Evolutionary conservation across 1,140 invertebrate species (phyloP).

Genomic region (Drosophila sp.): DNA sequence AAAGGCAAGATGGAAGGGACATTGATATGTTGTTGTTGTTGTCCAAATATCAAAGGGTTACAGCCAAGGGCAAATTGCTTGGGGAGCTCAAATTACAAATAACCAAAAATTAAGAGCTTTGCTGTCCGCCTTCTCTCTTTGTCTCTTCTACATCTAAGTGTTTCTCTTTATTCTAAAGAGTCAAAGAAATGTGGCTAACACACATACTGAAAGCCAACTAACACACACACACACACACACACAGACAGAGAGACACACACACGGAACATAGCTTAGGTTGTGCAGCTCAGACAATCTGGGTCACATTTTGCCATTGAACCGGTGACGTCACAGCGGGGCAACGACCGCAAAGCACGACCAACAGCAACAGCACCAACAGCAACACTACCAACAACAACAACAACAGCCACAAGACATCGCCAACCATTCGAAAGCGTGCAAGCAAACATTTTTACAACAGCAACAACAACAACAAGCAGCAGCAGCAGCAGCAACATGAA

Average conservation of each 20-base stretch:
- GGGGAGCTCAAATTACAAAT: slow-evolving; percentile 45
- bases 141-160: slow-evolving; percentile 6
- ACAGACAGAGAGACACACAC: slow-evolving; percentile 21
- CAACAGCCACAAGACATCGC: slow-evolving; percentile 49
- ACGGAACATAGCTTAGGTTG: slow-evolving; percentile 66
- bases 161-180: slow-evolving; percentile 71
- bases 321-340: slow-evolving; percentile 82
- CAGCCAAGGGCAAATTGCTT: slow-evolving; percentile 48
- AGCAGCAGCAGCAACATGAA: slow-evolving; percentile 27
- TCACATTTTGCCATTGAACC: slow-evolving; percentile 83
- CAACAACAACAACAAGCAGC: slow-evolving; percentile 60
- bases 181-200: slow-evolving; percentile 48
- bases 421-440: slow-evolving; percentile 74
- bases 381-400: slow-evolving; percentile 36
- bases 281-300: slow-evolving; percentile 83
- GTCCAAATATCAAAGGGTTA: slow-evolving; percentile 49
- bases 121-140: slow-evolving; percentile 15
- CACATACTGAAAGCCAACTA: slow-evolving; percentile 18
- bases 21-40: not conserved
- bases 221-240: slow-evolving; percentile 39
- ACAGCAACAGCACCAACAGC: slow-evolving; percentile 39
- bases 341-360: slow-evolving; percentile 82
- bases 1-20: slow-evolving; percentile 8
- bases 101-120: slow-evolving; percentile 17
- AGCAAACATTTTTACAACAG: slow-evolving; percentile 81